These are phyloP conservation scores for Pterostichus niger DNA, from an alignment of 2,888 invertebrate genomes.

Conservation along the genomic window DNA sequence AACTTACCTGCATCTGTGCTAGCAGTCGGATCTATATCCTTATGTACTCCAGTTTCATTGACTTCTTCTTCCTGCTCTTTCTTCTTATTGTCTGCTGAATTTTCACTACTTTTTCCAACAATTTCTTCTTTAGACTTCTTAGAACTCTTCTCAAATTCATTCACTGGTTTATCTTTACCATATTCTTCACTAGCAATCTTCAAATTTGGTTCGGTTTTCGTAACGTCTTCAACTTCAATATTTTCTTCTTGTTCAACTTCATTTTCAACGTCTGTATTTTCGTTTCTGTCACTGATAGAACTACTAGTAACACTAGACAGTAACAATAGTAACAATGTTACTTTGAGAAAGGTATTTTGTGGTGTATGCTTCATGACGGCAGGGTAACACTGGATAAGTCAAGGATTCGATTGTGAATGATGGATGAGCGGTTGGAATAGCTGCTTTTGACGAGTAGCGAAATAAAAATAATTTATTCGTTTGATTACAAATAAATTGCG, in stretches of 20 bases:
- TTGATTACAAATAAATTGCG: conserved; percentile 58
- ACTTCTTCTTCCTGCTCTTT: too few species aligned
- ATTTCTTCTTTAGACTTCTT: too few species aligned
- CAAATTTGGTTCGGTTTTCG: background rate
- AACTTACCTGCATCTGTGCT: too few species aligned
- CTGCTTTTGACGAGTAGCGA: conserved; percentile 18
- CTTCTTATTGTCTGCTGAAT: too few species aligned
- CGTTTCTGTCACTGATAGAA: conserved; percentile 5
- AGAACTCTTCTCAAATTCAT: too few species aligned
- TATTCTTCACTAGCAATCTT: background rate
- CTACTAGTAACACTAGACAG: background rate
- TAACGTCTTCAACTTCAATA: background rate
- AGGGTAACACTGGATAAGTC: background rate
- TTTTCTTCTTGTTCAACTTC: background rate
- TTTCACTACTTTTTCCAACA: too few species aligned
- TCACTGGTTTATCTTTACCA: too few species aligned
- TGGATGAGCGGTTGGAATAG: background rate
- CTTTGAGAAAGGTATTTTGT: conserved; percentile 2
- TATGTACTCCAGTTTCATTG: too few species aligned
- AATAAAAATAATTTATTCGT: conserved; percentile 35
- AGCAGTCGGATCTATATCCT: too few species aligned
- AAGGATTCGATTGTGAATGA: background rate
- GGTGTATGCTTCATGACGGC: background rate
- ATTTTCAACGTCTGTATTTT: background rate
- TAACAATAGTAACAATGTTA: conserved; percentile 14